phyloP scores from a whole-genome alignment of 2,113 vertebrate genomes.

The Calonectris borealis region DNA sequence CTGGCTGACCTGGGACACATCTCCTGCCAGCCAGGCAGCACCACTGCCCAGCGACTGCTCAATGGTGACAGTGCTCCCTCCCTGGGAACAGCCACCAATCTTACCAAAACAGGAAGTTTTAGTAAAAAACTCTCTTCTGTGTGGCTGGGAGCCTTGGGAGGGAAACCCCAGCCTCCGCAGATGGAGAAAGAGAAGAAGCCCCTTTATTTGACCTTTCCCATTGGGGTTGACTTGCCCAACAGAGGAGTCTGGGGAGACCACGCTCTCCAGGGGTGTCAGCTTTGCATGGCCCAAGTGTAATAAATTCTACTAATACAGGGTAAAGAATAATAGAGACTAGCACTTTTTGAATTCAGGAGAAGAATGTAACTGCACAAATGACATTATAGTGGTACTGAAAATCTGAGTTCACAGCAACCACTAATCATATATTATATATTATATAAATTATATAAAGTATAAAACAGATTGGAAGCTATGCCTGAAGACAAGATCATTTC shows the following conservation, averaged over 20 bases:
- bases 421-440: too few relatives aligned
- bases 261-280: neutral
- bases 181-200: neutral
- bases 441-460: too few relatives aligned
- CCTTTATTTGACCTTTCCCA: neutral
- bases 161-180: neutral
- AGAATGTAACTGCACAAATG: neutral
- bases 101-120: neutral
- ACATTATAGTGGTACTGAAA: neutral
- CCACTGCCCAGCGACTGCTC: neutral
- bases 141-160: neutral
- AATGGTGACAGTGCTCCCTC: neutral
- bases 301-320: neutral
- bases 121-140: neutral
- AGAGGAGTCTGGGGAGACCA: neutral
- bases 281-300: neutral
- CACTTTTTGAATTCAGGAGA: neutral
- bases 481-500: neutral
- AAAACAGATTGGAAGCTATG: neutral
- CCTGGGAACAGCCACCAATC: neutral
- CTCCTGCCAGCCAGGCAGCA: neutral
- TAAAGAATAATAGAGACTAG: neutral
- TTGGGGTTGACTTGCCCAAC: neutral
- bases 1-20: neutral
- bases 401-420: neutral